Base-by-base conservation (phyloP, 2,888 invertebrate genomes). In the Oligia strigilis region DNA sequence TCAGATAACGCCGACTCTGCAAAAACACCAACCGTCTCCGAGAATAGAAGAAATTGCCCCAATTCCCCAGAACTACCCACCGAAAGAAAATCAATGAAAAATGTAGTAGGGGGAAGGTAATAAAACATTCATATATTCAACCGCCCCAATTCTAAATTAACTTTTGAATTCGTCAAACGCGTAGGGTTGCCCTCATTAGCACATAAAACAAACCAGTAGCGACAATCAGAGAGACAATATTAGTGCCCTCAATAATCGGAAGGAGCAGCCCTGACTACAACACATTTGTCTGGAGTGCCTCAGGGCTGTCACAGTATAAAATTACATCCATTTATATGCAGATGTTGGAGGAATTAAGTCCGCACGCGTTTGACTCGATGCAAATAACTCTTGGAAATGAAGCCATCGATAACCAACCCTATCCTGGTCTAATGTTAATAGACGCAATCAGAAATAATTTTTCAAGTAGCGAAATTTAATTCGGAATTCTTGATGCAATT, bases 271-370 rank as follows among this genome's bases (percentile, higher is more conserved):
- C 93, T 93, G 92, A 90, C 90, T 87, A 91, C 92, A 93, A 94
- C 40, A 94, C 95, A 96, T 96, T 96, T 95, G 93, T 95, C 94
- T 94, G 92, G 90, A 81, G 74, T 78, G 94, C 94, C 94, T 93
- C 92, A 94, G 94, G 95, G 94, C 92, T 95, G 96, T 95, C 96
- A 94, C 95, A 91, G 92, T 92, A 93, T 94, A 93, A 95, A 96
- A 97, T 96, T 96, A 96, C 95, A 93, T 92, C 94, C 96, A 96
- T 97, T 96, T 96, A 94, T 96, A 96, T 96, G 95, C 95, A 95
- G 93, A 93, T 92, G 92, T 90, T 92, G 91, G 89, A 87, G 92
- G 93, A 94, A 94, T 95, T 95, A 95, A 95, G 93, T 93, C 93
- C 85, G 89, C 85, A 88, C 88, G 93, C 93, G 93, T 95, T 95